Percentiles rank a stretch among this genome's conserved stretches.
phyloP scores from a whole-genome alignment of 2,888 invertebrate genomes.

The Nowickia ferox region DNA sequence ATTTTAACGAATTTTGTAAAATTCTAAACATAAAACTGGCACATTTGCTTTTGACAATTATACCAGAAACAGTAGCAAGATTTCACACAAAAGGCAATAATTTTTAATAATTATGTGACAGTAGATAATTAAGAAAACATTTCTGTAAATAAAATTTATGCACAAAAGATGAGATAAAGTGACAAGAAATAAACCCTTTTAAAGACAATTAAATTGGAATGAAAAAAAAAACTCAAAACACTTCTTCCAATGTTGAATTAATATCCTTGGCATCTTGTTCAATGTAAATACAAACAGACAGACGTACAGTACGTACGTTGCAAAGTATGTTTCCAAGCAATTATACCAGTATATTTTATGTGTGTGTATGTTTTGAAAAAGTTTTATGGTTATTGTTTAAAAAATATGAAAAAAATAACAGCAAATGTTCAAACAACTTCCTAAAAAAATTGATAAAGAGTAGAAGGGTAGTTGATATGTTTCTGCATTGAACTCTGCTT shows the following conservation, averaged over 20 bases:
- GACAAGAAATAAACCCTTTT: slow-evolving; percentile 41
- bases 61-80: slow-evolving; percentile 20
- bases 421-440: slow-evolving; percentile 44
- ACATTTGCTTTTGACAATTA: slow-evolving; percentile 31
- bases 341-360: slow-evolving; percentile 44
- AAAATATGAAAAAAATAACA: not conserved
- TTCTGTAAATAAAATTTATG: slow-evolving; percentile 35
- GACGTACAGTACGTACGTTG: not conserved
- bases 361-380: slow-evolving; percentile 30
- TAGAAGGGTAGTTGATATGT: slow-evolving; percentile 9
- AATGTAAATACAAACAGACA: not conserved
- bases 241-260: slow-evolving; percentile 43
- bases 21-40: not conserved
- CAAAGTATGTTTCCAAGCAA: slow-evolving; percentile 38
- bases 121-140: slow-evolving; percentile 66
- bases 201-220: slow-evolving; percentile 51
- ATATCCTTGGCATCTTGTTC: slow-evolving; percentile 28
- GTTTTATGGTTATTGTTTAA: slow-evolving; percentile 68
- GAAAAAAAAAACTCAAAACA: slow-evolving; percentile 4
- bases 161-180: slow-evolving; percentile 9
- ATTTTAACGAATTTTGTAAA: not conserved
- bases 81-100: slow-evolving; percentile 53
- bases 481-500: slow-evolving; percentile 17
- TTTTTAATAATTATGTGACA: slow-evolving; percentile 67
- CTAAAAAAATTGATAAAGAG: slow-evolving; percentile 20